Conservation (phyloP, 2,888 invertebrate species). For the Tetragonisca angustula region DNA sequence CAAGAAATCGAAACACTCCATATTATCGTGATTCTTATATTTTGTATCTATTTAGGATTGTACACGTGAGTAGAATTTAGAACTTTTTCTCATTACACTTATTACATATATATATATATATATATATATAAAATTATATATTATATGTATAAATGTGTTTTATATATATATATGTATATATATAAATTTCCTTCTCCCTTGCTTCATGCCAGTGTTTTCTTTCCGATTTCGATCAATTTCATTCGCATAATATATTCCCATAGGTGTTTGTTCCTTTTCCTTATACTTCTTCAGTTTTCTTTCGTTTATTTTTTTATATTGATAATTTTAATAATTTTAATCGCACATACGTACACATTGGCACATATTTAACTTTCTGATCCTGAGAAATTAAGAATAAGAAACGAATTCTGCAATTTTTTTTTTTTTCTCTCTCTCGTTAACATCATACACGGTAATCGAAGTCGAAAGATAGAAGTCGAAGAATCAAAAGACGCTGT, state of each 20-base stretch:
- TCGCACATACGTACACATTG: not conserved
- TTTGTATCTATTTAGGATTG: conserved; percentile 57
- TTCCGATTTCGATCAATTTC: conserved; percentile 9
- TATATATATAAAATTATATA: not conserved
- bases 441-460: not conserved
- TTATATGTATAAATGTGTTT: not conserved
- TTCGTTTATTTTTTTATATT: conserved; percentile 3
- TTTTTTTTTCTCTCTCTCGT: not conserved
- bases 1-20: conserved; percentile 67
- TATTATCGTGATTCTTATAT: conserved; percentile 58
- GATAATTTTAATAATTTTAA: conserved; percentile 6
- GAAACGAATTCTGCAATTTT: not conserved
- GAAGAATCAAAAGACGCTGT: conserved; percentile 7
- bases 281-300: not conserved
- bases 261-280: conserved; percentile 23
- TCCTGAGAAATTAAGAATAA: not conserved
- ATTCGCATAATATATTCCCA: conserved; percentile 52
- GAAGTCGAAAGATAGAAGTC: not conserved
- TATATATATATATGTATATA: not conserved
- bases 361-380: not conserved
- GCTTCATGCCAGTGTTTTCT: conserved; percentile 24
- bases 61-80: conserved; percentile 49
- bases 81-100: conserved; percentile 26
- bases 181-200: conserved; percentile 14
- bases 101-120: conserved; percentile 5